Conservation (phyloP, 2,113 vertebrate genomes). For the Gambusia holbrooki region DNA sequence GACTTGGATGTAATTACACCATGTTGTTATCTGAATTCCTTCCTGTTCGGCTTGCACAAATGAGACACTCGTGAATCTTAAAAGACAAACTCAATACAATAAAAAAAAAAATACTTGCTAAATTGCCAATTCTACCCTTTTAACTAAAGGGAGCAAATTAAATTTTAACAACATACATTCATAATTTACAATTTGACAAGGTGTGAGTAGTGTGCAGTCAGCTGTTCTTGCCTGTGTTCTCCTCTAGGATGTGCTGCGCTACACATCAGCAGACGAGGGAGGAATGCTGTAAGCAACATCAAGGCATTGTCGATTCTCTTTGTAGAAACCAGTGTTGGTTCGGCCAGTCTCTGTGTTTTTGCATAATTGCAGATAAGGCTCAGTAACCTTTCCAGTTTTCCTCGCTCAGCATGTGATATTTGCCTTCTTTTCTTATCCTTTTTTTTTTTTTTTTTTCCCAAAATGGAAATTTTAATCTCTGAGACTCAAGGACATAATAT, state of each 20-base stretch:
- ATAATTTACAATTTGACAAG: conserved; percentile 61
- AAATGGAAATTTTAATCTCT: conserved; percentile 74
- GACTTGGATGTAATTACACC: conserved; percentile 21
- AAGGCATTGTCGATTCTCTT: conserved; percentile 63
- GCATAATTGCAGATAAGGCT: conserved; percentile 79
- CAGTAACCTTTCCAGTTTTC: conserved; percentile 75
- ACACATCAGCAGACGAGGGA: conserved; percentile 20
- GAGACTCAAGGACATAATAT: conserved; percentile 69
- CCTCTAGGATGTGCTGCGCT: conserved; percentile 71
- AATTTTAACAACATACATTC: conserved; percentile 64
- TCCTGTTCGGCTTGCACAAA: conserved; percentile 26
- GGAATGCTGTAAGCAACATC: conserved; percentile 52
- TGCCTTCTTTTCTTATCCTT: conserved; percentile 40
- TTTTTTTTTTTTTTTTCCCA: conserved; percentile 42
- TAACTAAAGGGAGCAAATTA: conserved; percentile 54
- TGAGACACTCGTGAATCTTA: conserved; percentile 38
- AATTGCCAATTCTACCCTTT: conserved; percentile 48
- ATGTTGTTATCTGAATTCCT: conserved; percentile 24
- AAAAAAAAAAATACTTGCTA: conserved; percentile 24
- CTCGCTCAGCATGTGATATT: conserved; percentile 66
- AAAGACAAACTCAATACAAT: conserved; percentile 5
- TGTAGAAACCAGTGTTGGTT: conserved; percentile 51
- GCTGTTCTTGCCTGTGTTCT: conserved; percentile 52
- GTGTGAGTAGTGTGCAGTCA: conserved; percentile 58
- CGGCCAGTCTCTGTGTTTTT: conserved; percentile 64